Evolutionary conservation across 2,797 vertebrate species (phyloP).

Genomic region (Alauda arvensis): DNA sequence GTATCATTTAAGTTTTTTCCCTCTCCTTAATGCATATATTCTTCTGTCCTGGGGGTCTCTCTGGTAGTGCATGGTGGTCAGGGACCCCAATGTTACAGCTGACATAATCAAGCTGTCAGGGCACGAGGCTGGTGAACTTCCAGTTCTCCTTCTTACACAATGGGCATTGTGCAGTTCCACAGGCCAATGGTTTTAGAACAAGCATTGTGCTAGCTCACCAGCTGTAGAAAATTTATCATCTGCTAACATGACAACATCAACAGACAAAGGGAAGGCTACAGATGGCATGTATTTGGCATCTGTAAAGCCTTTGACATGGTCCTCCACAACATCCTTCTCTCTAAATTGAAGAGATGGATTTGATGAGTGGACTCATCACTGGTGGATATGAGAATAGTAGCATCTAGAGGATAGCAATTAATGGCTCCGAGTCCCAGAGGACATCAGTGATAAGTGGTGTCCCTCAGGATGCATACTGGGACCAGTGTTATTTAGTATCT

Average conservation of each 20-base stretch:
- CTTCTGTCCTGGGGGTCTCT: not conserved
- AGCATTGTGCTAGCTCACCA: not conserved
- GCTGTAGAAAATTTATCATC: not conserved
- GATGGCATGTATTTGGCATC: not conserved
- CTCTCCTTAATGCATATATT: not conserved
- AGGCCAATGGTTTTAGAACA: not conserved
- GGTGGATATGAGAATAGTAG: not conserved
- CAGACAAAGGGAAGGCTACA: not conserved
- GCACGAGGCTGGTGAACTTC: not conserved
- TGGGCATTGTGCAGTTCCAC: not conserved
- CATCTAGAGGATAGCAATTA: not conserved
- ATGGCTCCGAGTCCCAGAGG: not conserved
- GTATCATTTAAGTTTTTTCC: not conserved
- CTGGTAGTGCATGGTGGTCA: not conserved
- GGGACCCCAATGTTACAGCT: not conserved
- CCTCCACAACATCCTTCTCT: not conserved
- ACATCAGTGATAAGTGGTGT: not conserved
- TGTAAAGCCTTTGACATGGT: not conserved
- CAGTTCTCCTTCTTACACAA: not conserved
- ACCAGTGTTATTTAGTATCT: not conserved
- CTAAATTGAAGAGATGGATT: not conserved
- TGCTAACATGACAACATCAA: not conserved
- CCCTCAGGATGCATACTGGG: too few species aligned
- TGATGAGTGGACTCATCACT: not conserved
- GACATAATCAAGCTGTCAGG: not conserved